Evolutionary conservation across 1,140 invertebrate species (phyloP).

Genomic region (Pomacea maculata): DNA sequence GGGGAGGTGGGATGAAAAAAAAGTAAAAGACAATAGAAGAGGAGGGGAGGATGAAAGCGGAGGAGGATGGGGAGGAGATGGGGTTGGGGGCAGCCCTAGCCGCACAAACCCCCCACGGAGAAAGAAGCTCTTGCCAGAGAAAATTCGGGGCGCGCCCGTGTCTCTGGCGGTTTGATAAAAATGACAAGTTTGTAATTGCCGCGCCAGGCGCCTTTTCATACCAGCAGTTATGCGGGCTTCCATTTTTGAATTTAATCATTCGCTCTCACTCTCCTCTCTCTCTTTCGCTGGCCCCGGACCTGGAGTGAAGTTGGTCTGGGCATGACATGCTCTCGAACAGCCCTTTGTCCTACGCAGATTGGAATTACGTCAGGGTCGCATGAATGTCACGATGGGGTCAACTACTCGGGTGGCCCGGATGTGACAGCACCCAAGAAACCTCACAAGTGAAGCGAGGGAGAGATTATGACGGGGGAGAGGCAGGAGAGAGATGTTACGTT

Average conservation of each 20-base stretch:
- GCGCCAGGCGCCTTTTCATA: constrained; percentile 1
- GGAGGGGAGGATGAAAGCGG: neutral
- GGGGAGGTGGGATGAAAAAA: neutral
- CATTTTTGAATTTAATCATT: constrained; percentile 25
- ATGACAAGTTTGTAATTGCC: constrained; percentile 26
- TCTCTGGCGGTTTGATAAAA: constrained; percentile 19
- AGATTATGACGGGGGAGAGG: neutral
- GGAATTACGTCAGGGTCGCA: constrained; percentile 27
- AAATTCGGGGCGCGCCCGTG: too few relatives aligned
- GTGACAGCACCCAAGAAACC: constrained; percentile 4
- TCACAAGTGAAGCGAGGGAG: constrained; percentile 1
- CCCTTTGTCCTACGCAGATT: constrained; percentile 27
- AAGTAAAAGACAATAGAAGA: neutral
- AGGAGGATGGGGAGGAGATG: too few relatives aligned
- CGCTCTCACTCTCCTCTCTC: neutral
- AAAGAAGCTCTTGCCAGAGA: too few relatives aligned
- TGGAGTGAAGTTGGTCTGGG: neutral
- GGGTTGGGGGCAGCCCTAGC: too few relatives aligned
- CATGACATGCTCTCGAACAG: constrained; percentile 18
- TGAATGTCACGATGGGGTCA: constrained; percentile 19
- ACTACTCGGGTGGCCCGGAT: constrained; percentile 19
- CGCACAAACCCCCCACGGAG: too few relatives aligned
- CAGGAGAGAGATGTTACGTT: neutral
- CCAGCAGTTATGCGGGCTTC: constrained; percentile 23
- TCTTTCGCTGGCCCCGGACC: neutral